phyloP scores from a whole-genome alignment of 92 coral and sea anemone genomes.

The Heteractis magnifica region DNA sequence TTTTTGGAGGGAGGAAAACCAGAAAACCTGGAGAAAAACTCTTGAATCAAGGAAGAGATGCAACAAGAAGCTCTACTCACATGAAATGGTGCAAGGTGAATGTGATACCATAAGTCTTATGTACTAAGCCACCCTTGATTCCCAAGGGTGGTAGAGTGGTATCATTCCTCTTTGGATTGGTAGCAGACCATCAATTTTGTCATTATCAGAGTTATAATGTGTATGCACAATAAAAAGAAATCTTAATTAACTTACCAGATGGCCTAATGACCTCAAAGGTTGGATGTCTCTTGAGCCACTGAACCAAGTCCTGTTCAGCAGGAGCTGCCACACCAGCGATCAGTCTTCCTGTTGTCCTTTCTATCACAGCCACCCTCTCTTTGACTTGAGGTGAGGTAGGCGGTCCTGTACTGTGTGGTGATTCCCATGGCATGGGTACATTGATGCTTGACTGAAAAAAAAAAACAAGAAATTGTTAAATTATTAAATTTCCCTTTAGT shows the following conservation, averaged over 20 bases:
- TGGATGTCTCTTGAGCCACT: slow-evolving; percentile 89
- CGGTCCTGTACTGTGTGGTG: slow-evolving; percentile 22
- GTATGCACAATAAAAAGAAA: background rate
- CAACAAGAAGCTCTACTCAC: too few species aligned
- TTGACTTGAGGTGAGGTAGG: slow-evolving; percentile 40
- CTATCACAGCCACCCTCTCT: slow-evolving; percentile 88
- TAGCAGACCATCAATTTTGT: too few species aligned
- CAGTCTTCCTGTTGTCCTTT: slow-evolving; percentile 87
- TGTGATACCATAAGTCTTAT: too few species aligned
- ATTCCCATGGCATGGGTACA: slow-evolving; percentile 68
- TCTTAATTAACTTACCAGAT: slow-evolving; percentile 25
- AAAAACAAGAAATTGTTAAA: background rate
- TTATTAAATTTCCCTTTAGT: background rate
- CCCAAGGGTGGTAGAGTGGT: too few species aligned
- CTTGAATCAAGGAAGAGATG: too few species aligned
- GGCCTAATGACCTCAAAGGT: slow-evolving; percentile 88
- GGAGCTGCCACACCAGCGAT: slow-evolving; percentile 99
- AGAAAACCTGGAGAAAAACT: too few species aligned
- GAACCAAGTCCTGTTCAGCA: slow-evolving; percentile 66
- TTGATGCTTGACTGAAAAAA: slow-evolving; percentile 54
- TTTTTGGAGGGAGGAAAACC: too few species aligned
- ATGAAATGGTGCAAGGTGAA: too few species aligned
- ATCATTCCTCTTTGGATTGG: too few species aligned
- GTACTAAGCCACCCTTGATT: too few species aligned
- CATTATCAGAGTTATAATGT: too few species aligned